Conservation (phyloP, 2,797 vertebrate species). For the Tokudaia tokunoshimensis region DNA sequence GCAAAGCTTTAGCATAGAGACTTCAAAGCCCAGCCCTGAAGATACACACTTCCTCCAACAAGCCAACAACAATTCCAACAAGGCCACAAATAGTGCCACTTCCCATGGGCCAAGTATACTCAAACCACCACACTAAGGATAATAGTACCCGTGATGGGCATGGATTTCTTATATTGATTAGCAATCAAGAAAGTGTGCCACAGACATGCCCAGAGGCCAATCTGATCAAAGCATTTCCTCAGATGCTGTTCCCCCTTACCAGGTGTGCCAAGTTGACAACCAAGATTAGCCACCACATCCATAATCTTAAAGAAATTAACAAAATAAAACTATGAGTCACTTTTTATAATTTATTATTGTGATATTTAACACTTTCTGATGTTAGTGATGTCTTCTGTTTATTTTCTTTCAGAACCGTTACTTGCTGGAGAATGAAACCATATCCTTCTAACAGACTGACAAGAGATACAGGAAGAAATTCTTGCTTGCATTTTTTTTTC, state of each 20-base stretch:
- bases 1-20: not conserved
- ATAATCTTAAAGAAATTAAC: conserved; percentile 1
- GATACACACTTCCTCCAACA: not conserved
- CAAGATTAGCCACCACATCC: not conserved
- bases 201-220: not conserved
- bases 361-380: not conserved
- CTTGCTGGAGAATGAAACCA: not conserved
- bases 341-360: not conserved
- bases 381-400: not conserved
- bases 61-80: not conserved
- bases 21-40: not conserved
- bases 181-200: not conserved
- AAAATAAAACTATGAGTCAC: not conserved
- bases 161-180: not conserved
- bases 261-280: not conserved
- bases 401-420: not conserved
- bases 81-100: not conserved
- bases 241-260: not conserved
- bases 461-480: not conserved
- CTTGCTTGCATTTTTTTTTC: not conserved
- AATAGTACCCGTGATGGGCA: not conserved
- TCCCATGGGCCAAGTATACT: not conserved
- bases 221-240: not conserved
- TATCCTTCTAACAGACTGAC: not conserved
- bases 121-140: not conserved